A percentile compares a stretch with the other conserved stretches of the same genome.
Conservation (phyloP, 1,140 invertebrate species). For the Bathynomus jamesi region DNA sequence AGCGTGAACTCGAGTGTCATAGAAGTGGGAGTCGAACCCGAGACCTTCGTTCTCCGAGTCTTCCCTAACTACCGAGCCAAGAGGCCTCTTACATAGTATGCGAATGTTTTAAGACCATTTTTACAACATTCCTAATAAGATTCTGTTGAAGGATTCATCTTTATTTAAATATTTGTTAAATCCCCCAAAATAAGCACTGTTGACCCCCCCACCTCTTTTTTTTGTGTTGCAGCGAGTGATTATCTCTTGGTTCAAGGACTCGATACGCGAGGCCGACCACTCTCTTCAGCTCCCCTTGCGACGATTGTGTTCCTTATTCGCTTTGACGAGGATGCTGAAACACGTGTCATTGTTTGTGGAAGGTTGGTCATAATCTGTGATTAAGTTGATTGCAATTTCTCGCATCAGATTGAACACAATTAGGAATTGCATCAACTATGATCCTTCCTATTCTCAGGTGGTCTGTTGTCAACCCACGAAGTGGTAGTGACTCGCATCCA, state of each 20-base stretch:
- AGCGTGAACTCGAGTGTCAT: too few species aligned
- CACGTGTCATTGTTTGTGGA: conserved; percentile 19
- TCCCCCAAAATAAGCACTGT: too few species aligned
- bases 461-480: conserved; percentile 15
- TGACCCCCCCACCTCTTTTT: too few species aligned
- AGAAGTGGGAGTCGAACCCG: too few species aligned
- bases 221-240: conserved; percentile 26
- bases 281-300: conserved; percentile 34
- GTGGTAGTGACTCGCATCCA: conserved; percentile 40
- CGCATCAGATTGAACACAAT: not conserved
- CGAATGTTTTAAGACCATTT: too few species aligned
- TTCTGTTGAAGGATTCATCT: too few species aligned
- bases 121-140: too few species aligned
- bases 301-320: conserved; percentile 39
- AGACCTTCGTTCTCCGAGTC: too few species aligned
- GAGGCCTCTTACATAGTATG: too few species aligned
- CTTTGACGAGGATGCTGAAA: conserved; percentile 18
- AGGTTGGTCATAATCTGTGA: conserved; percentile 4
- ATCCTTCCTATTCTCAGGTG: conserved; percentile 8
- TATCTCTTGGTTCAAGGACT: conserved; percentile 10
- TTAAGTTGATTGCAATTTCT: conserved; percentile 1
- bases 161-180: too few species aligned
- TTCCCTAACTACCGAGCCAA: too few species aligned
- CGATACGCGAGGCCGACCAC: conserved; percentile 15
- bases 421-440: not conserved